These are phyloP conservation scores for Petrocephalus microphthalmus DNA, from an alignment of 2,113 vertebrate genomes.

Conservation along the genomic window DNA sequence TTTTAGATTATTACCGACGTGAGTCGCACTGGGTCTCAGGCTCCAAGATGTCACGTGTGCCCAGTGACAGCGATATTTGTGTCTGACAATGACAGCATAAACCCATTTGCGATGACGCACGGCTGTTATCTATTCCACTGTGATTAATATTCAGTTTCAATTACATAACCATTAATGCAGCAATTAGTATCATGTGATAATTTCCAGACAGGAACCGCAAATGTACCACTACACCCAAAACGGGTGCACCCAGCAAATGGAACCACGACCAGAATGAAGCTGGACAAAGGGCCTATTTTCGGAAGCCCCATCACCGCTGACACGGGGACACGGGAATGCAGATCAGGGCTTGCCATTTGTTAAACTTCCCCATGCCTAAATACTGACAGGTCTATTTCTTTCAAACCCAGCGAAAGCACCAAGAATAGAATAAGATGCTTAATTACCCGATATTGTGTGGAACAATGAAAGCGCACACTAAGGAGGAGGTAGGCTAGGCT, in stretches of 20 bases:
- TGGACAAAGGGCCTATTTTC: constrained; percentile 40
- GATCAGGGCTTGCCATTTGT: constrained; percentile 63
- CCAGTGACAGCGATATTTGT: not conserved
- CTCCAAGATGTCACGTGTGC: not conserved
- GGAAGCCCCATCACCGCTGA: constrained; percentile 54
- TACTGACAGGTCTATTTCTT: constrained; percentile 70
- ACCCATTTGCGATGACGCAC: not conserved
- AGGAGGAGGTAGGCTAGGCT: constrained; percentile 33
- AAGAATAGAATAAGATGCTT: constrained; percentile 60
- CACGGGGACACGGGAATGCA: constrained; percentile 58
- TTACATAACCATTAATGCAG: not conserved
- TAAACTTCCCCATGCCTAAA: constrained; percentile 62
- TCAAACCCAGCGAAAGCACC: constrained; percentile 31
- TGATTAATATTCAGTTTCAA: not conserved
- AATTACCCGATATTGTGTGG: constrained; percentile 66
- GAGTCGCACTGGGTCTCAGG: not conserved
- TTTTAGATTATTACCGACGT: not conserved
- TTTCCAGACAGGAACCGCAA: not conserved
- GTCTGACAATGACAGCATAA: not conserved
- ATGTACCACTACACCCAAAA: not conserved
- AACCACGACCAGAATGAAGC: constrained; percentile 45
- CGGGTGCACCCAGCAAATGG: constrained; percentile 21
- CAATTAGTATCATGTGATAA: not conserved
- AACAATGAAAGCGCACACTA: constrained; percentile 57
- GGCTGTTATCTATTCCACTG: not conserved